Conservation (phyloP, 1,140 invertebrate species). For the Zaprionus vittiger region DNA sequence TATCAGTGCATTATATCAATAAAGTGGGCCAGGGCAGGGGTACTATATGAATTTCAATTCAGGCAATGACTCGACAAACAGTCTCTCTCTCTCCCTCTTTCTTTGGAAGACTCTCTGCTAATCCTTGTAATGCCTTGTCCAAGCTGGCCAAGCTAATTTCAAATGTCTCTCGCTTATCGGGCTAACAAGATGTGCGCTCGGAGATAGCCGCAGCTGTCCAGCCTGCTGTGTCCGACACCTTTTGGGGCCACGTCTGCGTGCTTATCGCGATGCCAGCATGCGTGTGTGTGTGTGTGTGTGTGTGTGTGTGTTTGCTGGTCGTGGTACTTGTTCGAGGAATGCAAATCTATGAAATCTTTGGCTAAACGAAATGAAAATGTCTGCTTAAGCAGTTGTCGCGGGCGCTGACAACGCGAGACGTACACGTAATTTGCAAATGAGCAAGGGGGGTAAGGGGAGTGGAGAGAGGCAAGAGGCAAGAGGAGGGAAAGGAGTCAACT, state of each 20-base stretch:
- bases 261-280: constrained; percentile 1
- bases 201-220: constrained; percentile 41
- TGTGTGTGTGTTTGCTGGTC: not conserved
- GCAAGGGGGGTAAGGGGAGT: not conserved
- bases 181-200: constrained; percentile 60
- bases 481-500: constrained; percentile 19
- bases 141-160: constrained; percentile 79
- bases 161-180: constrained; percentile 79
- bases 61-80: constrained; percentile 59
- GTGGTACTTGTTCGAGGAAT: constrained; percentile 27
- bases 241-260: not conserved
- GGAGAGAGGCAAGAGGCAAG: not conserved
- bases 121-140: constrained; percentile 81
- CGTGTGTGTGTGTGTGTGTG: not conserved
- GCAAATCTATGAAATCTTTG: constrained; percentile 75
- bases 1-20: constrained; percentile 79
- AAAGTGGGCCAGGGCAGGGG: constrained; percentile 13
- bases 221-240: constrained; percentile 55
- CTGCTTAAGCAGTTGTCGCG: constrained; percentile 43
- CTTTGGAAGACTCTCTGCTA: constrained; percentile 19
- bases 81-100: not conserved
- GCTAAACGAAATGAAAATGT: constrained; percentile 72
- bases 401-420: constrained; percentile 64
- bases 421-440: constrained; percentile 71
- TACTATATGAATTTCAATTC: constrained; percentile 68